A percentile compares a stretch with the other conserved stretches of the same genome.
Conservation (phyloP, 2,113 vertebrate species). For the Morone chrysops region DNA sequence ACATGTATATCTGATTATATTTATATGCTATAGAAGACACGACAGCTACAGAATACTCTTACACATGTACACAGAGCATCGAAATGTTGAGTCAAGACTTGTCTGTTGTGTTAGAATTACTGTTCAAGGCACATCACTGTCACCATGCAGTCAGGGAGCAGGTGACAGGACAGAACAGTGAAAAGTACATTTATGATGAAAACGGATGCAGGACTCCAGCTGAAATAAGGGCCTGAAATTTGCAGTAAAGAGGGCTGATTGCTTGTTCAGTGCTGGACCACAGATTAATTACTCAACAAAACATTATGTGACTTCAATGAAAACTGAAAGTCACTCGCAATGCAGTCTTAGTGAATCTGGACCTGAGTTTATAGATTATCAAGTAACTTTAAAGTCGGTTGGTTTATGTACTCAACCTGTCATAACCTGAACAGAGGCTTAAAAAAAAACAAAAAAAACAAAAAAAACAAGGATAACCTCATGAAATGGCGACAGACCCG, state of each 20-base stretch:
- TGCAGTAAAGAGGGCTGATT: neutral
- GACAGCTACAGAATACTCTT: neutral
- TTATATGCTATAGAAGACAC: neutral
- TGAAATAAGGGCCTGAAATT: neutral
- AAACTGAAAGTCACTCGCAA: neutral
- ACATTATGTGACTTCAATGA: neutral
- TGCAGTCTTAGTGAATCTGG: constrained; percentile 52
- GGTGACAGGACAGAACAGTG: neutral
- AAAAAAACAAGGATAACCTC: neutral
- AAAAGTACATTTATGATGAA: neutral
- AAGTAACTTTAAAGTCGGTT: neutral
- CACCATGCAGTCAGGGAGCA: neutral
- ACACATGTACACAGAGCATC: neutral
- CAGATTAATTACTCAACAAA: neutral
- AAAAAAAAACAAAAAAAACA: neutral
- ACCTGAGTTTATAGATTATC: constrained; percentile 2
- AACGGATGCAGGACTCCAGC: neutral
- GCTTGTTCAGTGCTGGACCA: neutral
- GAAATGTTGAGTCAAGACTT: neutral
- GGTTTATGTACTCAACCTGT: constrained; percentile 11
- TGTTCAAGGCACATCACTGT: constrained; percentile 43
- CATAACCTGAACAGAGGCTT: neutral
- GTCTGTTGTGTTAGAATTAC: neutral
- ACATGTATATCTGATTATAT: neutral
- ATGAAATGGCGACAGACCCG: constrained; percentile 7